A percentile compares a stretch with the other conserved stretches of the same genome.
These are phyloP conservation scores for Scaeva pyrastri DNA, from an alignment of 2,888 invertebrate species.

Conservation along the genomic window DNA sequence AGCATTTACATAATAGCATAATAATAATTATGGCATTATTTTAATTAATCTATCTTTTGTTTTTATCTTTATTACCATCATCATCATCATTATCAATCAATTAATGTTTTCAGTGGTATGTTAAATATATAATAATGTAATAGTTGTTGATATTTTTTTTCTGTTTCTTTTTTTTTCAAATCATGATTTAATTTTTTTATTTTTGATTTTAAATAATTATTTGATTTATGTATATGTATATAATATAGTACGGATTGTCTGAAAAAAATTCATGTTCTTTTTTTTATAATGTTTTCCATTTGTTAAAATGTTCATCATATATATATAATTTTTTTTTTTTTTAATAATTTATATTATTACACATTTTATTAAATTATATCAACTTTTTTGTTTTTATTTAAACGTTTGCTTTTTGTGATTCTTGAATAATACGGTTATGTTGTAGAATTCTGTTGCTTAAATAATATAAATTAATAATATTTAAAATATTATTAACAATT, in stretches of 20 bases:
- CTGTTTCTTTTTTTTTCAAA: conserved; percentile 43
- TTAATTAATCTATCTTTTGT: conserved; percentile 70
- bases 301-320: conserved; percentile 31
- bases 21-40: conserved; percentile 76
- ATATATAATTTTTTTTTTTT: conserved; percentile 15
- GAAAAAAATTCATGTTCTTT: conserved; percentile 76
- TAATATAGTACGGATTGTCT: conserved; percentile 77
- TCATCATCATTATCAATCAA: conserved; percentile 53
- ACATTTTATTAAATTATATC: conserved; percentile 39
- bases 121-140: conserved; percentile 71
- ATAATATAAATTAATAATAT: conserved; percentile 67
- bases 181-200: conserved; percentile 36
- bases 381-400: conserved; percentile 76
- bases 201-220: conserved; percentile 71
- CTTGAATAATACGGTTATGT: conserved; percentile 78
- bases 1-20: conserved; percentile 77
- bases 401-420: conserved; percentile 77
- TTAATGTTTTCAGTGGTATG: conserved; percentile 69
- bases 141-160: conserved; percentile 61
- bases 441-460: conserved; percentile 69
- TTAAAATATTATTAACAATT: conserved; percentile 71
- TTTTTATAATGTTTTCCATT: conserved; percentile 59
- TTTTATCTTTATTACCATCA: conserved; percentile 40
- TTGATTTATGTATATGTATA: conserved; percentile 66
- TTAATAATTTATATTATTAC: conserved; percentile 60